Conservation (phyloP, 2,888 invertebrate species). For the Dolomedes plantarius region DNA sequence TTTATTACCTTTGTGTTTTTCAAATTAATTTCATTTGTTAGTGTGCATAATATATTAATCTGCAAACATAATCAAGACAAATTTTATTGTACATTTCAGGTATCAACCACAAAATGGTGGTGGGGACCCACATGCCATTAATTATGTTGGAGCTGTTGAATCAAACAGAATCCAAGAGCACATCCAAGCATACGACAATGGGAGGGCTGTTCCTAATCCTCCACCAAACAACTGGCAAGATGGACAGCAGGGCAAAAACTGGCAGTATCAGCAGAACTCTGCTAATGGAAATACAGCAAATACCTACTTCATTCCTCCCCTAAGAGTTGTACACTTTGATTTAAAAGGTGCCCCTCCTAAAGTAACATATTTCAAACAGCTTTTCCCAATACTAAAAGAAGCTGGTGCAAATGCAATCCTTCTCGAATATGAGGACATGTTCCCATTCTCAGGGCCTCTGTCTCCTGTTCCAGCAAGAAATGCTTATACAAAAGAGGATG, state of each 20-base stretch:
- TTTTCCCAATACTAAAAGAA: slow-evolving; percentile 76
- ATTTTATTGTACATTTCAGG: no score
- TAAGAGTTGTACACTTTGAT: slow-evolving; percentile 72
- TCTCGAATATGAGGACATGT: slow-evolving; percentile 78
- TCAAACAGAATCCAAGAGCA: slow-evolving; percentile 25
- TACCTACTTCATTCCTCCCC: slow-evolving; percentile 58
- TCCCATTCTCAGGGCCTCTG: slow-evolving; percentile 77
- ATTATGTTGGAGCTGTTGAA: slow-evolving; percentile 37
- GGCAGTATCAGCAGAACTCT: slow-evolving; percentile 55
- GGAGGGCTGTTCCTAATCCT: slow-evolving; percentile 36
- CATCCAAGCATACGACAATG: slow-evolving; percentile 37
- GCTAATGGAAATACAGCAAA: slow-evolving; percentile 37
- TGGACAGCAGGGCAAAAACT: slow-evolving; percentile 31
- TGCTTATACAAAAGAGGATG: slow-evolving; percentile 77
- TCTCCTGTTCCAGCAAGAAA: slow-evolving; percentile 75
- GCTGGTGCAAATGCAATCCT: slow-evolving; percentile 78
- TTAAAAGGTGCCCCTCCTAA: slow-evolving; percentile 72
- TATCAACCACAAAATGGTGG: slow-evolving; percentile 43
- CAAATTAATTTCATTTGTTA: no score
- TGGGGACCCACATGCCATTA: slow-evolving; percentile 52
- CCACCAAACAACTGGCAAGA: slow-evolving; percentile 27
- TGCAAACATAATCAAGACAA: no score
- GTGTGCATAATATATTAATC: no score
- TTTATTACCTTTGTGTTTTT: no score
- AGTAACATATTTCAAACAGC: slow-evolving; percentile 72